A percentile compares a stretch with the other conserved stretches of the same genome.
phyloP scores from a whole-genome alignment of 2,797 vertebrate species.

The Nasua narica region DNA sequence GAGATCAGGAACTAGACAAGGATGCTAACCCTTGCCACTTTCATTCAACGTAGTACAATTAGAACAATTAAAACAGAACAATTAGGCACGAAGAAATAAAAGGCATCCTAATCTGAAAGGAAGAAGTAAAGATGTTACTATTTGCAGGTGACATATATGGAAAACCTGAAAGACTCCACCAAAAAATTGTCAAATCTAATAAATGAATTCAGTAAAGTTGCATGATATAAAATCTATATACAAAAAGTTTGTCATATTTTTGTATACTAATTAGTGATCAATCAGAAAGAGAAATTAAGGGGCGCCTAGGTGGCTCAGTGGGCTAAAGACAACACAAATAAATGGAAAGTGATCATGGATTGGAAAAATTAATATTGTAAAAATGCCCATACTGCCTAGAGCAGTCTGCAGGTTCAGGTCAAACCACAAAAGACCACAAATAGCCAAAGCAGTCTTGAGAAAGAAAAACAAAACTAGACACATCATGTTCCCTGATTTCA shows the following conservation, averaged over 20 bases:
- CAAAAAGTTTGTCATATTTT: not conserved
- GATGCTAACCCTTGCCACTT: no score
- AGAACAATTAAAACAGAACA: not conserved
- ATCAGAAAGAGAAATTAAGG: no score
- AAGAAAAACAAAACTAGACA: no score
- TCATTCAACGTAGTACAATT: not conserved
- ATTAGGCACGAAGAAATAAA: not conserved
- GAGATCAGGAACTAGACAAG: not conserved
- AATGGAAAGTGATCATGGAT: not conserved
- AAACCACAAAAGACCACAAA: not conserved
- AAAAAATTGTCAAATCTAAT: not conserved
- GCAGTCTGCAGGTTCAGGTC: not conserved
- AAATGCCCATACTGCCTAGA: not conserved
- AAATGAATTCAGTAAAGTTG: not conserved
- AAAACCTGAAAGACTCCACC: not conserved
- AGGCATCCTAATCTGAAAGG: not conserved
- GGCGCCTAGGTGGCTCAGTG: no score
- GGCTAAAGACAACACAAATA: not conserved
- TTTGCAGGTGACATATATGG: not conserved
- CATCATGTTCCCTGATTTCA: not conserved
- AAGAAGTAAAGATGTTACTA: not conserved
- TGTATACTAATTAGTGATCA: not conserved
- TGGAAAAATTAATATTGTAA: not conserved
- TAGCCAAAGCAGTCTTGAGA: no score
- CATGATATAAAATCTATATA: not conserved